phyloP scores from a whole-genome alignment of 2,113 vertebrate species.

The Chionis minor region DNA sequence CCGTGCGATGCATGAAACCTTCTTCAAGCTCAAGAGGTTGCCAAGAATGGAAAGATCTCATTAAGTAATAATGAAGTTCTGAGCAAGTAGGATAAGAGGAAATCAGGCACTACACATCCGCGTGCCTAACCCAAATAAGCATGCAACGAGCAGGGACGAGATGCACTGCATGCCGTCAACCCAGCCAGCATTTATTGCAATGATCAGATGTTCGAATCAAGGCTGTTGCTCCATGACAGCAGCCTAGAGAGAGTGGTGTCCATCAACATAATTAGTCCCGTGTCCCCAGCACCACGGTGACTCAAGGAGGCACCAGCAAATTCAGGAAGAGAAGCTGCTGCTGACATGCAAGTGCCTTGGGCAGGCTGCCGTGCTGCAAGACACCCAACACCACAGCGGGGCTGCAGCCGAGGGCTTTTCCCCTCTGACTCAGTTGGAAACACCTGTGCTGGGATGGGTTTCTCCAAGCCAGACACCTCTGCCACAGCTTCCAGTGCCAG shows the following conservation, averaged over 20 bases:
- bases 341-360: neutral
- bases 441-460: neutral
- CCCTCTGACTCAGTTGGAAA: neutral
- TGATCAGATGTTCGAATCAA: neutral
- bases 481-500: neutral
- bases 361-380: neutral
- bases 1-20: neutral
- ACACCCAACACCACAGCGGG: accelerated
- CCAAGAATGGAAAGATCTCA: conserved; percentile 12
- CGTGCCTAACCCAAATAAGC: neutral
- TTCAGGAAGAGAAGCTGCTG: neutral
- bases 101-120: neutral
- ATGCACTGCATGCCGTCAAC: accelerated
- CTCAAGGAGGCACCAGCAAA: neutral
- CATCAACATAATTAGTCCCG: neutral
- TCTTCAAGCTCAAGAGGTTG: neutral
- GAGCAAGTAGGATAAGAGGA: neutral
- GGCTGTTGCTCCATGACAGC: neutral
- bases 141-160: neutral
- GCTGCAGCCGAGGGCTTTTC: neutral
- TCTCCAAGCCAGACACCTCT: neutral
- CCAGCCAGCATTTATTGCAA: neutral
- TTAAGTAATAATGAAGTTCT: neutral
- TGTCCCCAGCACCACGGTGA: accelerated
- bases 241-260: neutral